Conservation (phyloP, 2,113 vertebrate genomes). For the Glaucidium brasilianum region DNA sequence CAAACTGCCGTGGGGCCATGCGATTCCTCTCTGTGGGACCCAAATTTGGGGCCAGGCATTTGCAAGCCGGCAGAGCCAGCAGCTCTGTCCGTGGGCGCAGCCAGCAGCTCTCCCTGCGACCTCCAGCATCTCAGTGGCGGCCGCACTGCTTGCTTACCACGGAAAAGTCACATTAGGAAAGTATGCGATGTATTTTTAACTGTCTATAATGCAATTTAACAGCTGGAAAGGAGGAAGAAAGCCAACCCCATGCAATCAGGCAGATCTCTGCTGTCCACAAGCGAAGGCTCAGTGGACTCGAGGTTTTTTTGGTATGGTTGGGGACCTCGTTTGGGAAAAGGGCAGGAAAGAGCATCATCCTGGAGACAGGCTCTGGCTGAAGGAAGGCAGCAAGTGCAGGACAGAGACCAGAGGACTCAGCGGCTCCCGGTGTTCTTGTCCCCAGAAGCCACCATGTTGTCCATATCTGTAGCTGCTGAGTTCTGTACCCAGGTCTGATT, state of each 20-base stretch:
- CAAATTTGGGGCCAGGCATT: neutral
- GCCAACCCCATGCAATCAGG: neutral
- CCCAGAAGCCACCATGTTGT: neutral
- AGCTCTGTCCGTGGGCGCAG: neutral
- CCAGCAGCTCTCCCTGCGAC: neutral
- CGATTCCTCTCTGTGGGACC: neutral
- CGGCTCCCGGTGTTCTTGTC: neutral
- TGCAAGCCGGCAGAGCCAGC: fast-evolving
- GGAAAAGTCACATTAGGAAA: slow-evolving; percentile 55
- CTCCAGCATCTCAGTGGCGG: neutral
- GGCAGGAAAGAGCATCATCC: neutral
- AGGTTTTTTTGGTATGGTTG: neutral
- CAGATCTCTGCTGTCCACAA: neutral
- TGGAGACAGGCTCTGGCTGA: neutral
- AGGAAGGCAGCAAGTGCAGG: neutral
- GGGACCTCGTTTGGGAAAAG: neutral
- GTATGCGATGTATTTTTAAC: slow-evolving; percentile 57
- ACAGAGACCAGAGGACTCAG: neutral
- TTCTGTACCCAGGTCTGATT: neutral
- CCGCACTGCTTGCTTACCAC: neutral
- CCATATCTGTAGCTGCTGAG: neutral
- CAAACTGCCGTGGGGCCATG: fast-evolving
- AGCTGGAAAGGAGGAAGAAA: slow-evolving; percentile 37
- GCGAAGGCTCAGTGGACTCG: fast-evolving
- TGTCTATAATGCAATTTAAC: slow-evolving; percentile 46